Evolutionary conservation across 1,140 invertebrate genomes (phyloP), one percentile per base, ranked within the genome.

Genomic region (Diabrotica undecimpunctata): DNA sequence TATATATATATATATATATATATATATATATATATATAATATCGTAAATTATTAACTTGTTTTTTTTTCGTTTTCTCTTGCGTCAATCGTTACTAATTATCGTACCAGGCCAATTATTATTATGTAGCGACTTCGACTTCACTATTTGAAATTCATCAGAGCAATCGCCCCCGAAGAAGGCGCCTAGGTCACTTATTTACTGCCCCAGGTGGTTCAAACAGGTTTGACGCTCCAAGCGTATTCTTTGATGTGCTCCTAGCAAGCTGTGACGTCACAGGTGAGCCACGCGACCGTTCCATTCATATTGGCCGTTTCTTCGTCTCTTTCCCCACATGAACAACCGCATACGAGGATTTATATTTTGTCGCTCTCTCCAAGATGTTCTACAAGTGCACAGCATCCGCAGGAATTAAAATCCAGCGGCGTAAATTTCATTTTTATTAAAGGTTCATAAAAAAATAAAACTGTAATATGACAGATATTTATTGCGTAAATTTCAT

Each of bases 261-360:
- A 10, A 36, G 25, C 54, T 8, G 6, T 61, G 59, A 61, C 59
- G 59, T 61, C 41, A 61, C 59, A 6, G 5, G 41, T 13, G 14
- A 61, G 59, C 59, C 59, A 61, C 59, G 59, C 59, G 59, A 61
- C 59, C 6, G 59, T 52, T 61, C 25, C 59, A 61, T 61, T 61
- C 59, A 61, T 61, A 14, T 55, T 10, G 54, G 54, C 54, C 54
- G 54, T 35, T 10, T 25, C 25, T 55, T 10, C 25, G 54, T 36
- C 54, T 36, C 54, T 10, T 7, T 25, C 54, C 13, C 54, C 54
- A 14, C 54, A 10, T 14, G 54, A 14, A 14, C 41, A n/a, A 8
- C 8, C 8, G 8, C n/a, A 46, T 8, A 3, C 8, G n/a, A 10
- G 41, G n/a, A 10, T 46, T 46, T 46, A 46, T 10, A 46, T 46